These are phyloP conservation scores for Chaetogeoica ovagalla DNA, from an alignment of 2,888 invertebrate genomes.

Conservation along the genomic window DNA sequence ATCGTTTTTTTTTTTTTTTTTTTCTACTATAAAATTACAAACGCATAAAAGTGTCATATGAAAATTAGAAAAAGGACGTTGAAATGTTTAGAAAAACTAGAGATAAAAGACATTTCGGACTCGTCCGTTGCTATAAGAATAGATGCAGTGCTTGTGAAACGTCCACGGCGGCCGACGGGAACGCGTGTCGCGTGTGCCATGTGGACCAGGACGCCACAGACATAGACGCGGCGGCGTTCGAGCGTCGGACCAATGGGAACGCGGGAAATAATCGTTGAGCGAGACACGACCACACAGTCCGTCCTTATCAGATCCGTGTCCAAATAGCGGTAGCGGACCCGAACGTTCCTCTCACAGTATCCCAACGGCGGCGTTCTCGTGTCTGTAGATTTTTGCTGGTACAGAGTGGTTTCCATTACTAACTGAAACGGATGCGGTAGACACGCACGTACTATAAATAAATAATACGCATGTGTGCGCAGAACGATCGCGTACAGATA, in stretches of 20 bases:
- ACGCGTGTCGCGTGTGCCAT: too few species aligned
- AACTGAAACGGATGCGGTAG: not conserved
- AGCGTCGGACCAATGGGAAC: conserved; percentile 12
- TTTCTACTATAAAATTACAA: too few species aligned
- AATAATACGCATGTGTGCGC: not conserved
- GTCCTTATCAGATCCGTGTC: conserved; percentile 12
- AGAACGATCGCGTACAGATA: not conserved
- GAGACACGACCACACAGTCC: not conserved
- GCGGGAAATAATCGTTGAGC: conserved; percentile 2
- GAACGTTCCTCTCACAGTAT: not conserved
- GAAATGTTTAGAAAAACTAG: too few species aligned
- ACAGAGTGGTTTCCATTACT: too few species aligned
- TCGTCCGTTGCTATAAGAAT: too few species aligned
- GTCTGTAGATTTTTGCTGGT: conserved; percentile 28
- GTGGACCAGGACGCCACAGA: too few species aligned
- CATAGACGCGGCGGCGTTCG: not conserved
- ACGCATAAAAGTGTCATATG: too few species aligned
- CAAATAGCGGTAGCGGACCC: not conserved
- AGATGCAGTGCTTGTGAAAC: too few species aligned
- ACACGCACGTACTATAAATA: not conserved
- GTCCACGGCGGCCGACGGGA: too few species aligned
- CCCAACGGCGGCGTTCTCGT: conserved; percentile 3
- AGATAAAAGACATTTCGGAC: too few species aligned
- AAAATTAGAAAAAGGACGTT: too few species aligned
- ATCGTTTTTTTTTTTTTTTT: too few species aligned